A percentile compares a stretch with the other conserved stretches of the same genome.
Evolutionary conservation across 2,888 invertebrate genomes (phyloP).

Genomic region (Odontocerum albicorne): DNA sequence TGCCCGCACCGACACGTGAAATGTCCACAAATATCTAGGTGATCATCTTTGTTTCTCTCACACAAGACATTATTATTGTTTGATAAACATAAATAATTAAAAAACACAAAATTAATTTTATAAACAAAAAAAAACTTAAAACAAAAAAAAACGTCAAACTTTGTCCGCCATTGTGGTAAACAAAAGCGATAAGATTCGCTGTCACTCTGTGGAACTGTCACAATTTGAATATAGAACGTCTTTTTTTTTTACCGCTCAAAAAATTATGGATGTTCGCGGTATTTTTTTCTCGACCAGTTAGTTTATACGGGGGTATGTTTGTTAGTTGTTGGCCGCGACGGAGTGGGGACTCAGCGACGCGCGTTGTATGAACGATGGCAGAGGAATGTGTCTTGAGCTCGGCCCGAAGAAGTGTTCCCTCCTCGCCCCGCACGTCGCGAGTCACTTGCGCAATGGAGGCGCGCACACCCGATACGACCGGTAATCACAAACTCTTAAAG

Average conservation of each 20-base stretch:
- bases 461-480: constrained; percentile 11
- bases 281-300: too few species aligned
- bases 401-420: not conserved
- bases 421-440: not conserved
- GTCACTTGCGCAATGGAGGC: constrained; percentile 16
- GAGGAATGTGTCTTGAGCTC: constrained; percentile 6
- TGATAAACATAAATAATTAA: constrained; percentile 7
- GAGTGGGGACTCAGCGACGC: constrained; percentile 9
- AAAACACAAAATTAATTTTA: not conserved
- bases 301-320: not conserved
- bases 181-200: too few species aligned
- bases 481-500: constrained; percentile 4
- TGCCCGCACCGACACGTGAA: constrained; percentile 8
- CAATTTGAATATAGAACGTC: too few species aligned
- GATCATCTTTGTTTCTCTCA: constrained; percentile 6
- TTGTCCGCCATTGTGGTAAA: too few species aligned
- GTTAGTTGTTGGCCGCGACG: not conserved
- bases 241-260: too few species aligned
- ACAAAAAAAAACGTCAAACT: too few species aligned
- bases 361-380: constrained; percentile 10
- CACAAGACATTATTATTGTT: constrained; percentile 10
- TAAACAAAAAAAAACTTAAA: too few species aligned
- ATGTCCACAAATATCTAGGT: constrained; percentile 1
- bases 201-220: too few species aligned
- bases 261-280: too few species aligned